phyloP scores from a whole-genome alignment of 2,888 invertebrate species.

The Stenichneumon culpator region DNA sequence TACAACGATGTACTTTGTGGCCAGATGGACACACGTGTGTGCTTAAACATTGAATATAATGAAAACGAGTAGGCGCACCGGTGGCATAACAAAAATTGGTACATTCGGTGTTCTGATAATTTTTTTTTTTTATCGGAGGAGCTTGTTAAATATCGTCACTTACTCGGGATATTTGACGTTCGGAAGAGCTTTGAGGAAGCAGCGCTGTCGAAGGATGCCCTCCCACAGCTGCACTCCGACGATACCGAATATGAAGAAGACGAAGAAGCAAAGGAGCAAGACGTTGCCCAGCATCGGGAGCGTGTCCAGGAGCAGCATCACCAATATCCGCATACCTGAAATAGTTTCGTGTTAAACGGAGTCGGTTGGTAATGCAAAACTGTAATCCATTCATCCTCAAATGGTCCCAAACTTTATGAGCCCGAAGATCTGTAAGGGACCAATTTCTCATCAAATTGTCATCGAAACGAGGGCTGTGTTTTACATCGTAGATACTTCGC shows the following conservation, averaged over 20 bases:
- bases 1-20: conserved; percentile 16
- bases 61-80: not conserved
- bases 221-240: conserved; percentile 99
- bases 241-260: conserved; percentile 99
- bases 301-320: conserved; percentile 99
- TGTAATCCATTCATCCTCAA: too few species aligned
- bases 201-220: conserved; percentile 97
- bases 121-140: not conserved
- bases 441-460: too few species aligned
- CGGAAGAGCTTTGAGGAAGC: conserved; percentile 92
- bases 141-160: conserved; percentile 84
- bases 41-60: conserved; percentile 5
- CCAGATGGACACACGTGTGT: conserved; percentile 4
- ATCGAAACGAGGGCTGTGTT: too few species aligned
- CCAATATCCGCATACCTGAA: conserved; percentile 98
- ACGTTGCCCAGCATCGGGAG: conserved; percentile 99
- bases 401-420: too few species aligned
- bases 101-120: not conserved
- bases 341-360: conserved; percentile 25
- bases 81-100: not conserved
- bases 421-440: too few species aligned
- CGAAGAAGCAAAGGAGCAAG: conserved; percentile 99
- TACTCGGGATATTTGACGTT: conserved; percentile 91
- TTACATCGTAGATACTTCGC: too few species aligned
- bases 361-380: too few species aligned